A percentile compares a stretch with the other conserved stretches of the same genome.
phyloP scores from a whole-genome alignment of 2,113 vertebrate genomes.

The Sarotherodon lohbergeri region DNA sequence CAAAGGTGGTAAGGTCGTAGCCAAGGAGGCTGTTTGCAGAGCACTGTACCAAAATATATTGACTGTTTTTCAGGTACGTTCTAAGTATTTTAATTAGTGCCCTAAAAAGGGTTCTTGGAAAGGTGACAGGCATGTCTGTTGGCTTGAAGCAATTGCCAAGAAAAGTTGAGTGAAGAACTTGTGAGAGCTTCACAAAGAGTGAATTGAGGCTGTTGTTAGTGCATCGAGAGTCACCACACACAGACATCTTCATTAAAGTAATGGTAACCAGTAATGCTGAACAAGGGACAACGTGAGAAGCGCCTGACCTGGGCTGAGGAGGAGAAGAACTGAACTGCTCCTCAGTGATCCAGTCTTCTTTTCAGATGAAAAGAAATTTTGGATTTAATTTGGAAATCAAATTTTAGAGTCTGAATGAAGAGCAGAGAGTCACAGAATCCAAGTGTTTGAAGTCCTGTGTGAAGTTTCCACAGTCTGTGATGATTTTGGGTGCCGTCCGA shows the following conservation, averaged over 20 bases:
- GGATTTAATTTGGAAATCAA: not conserved
- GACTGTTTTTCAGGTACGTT: not conserved
- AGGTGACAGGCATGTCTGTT: not conserved
- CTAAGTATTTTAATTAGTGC: rapidly evolving
- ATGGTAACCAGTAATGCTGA: not conserved
- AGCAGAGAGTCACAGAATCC: not conserved
- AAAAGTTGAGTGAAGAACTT: not conserved
- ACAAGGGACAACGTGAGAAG: not conserved
- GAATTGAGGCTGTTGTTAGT: not conserved
- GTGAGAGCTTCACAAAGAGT: not conserved
- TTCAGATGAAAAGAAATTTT: rapidly evolving
- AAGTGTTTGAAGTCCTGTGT: not conserved
- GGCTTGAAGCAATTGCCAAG: not conserved
- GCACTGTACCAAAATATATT: not conserved
- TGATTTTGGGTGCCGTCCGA: not conserved
- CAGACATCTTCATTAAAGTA: rapidly evolving
- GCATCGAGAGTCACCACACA: not conserved
- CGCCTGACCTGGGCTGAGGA: not conserved
- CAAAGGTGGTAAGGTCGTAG: not conserved
- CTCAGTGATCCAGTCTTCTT: not conserved
- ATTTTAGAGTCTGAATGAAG: not conserved
- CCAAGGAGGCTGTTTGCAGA: not conserved
- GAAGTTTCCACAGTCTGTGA: not conserved
- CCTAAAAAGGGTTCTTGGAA: not conserved
- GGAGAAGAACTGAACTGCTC: not conserved